phyloP scores from a whole-genome alignment of 2,888 invertebrate species.

The Isoperla grammatica region DNA sequence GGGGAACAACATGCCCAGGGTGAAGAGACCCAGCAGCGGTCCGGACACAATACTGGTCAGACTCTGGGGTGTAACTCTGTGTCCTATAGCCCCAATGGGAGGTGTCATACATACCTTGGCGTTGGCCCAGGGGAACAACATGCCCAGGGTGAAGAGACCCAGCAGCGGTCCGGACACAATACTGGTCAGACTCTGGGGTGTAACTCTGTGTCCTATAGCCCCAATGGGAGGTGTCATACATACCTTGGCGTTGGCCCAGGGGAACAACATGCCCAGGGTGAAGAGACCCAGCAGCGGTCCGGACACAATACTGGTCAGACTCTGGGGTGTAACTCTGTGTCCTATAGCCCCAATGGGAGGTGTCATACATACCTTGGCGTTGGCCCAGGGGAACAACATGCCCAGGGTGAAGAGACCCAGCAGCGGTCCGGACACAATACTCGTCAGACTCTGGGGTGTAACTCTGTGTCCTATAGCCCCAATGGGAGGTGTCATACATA shows the following conservation, averaged over 20 bases:
- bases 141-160: conserved; percentile 65
- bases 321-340: too few species aligned
- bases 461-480: too few species aligned
- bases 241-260: conserved; percentile 62
- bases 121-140: conserved; percentile 64
- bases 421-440: conserved; percentile 66
- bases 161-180: conserved; percentile 67
- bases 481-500: conserved; percentile 37
- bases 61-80: too few species aligned
- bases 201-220: too few species aligned
- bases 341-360: too few species aligned
- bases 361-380: conserved; percentile 50
- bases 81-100: too few species aligned
- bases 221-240: too few species aligned
- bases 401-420: conserved; percentile 67
- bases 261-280: conserved; percentile 63
- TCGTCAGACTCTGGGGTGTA: conserved; percentile 56
- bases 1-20: conserved; percentile 64
- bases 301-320: conserved; percentile 63
- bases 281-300: conserved; percentile 68
- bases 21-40: conserved; percentile 63
- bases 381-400: conserved; percentile 63
- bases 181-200: conserved; percentile 57
- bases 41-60: conserved; percentile 66
- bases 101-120: conserved; percentile 56